Evolutionary conservation across 2,113 vertebrate species (phyloP), one percentile per base, ranked within the genome.

Genomic region (Microcebus tavaratra): DNA sequence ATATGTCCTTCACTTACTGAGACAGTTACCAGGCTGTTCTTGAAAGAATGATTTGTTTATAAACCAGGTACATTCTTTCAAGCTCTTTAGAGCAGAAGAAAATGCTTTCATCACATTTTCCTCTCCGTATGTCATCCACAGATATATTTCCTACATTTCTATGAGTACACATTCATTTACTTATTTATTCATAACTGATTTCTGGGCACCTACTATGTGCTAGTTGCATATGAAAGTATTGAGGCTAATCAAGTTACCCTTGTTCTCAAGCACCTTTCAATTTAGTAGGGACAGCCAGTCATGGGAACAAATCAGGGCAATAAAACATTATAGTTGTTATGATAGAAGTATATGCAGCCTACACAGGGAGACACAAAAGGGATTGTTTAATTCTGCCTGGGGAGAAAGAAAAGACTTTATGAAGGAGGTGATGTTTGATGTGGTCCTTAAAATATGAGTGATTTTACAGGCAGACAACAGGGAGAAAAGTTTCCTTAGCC

Each of bases 1-100:
- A 93, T 91, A 91, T 45, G 31, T 36, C 61, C 88, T 97, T 88
- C 88, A 92, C 45, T 94, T 96, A 95, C 59, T 96, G 81, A 96
- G 88, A 96, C 63, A 96, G 91, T 96, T 92, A 95, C 68, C 15
- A 2, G 83, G 83, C 21, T 81, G 75, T 84, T 97, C 87, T 93
- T 95, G 45, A 97, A 95, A 93, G 39, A 95, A 93, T 86, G 79
- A 94, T 96, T 95, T 96, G 78, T 97, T 95, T 94, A 81, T 93
- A 92, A 61, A 96, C 67, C 13, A 57, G 18, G 8, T 83, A 84
- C 36, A 67, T 82, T 94, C n/a, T 96, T 97, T 75, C n/a, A 95
- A 95, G 65, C 17, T 94, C 83, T 92, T 91, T 80, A 95, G 59
- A 84, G 20, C 6, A 93, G 34, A 7, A 39, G 3, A 94, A 86